phyloP scores from a whole-genome alignment of 2,797 vertebrate genomes.

The Australoheros facetus region DNA sequence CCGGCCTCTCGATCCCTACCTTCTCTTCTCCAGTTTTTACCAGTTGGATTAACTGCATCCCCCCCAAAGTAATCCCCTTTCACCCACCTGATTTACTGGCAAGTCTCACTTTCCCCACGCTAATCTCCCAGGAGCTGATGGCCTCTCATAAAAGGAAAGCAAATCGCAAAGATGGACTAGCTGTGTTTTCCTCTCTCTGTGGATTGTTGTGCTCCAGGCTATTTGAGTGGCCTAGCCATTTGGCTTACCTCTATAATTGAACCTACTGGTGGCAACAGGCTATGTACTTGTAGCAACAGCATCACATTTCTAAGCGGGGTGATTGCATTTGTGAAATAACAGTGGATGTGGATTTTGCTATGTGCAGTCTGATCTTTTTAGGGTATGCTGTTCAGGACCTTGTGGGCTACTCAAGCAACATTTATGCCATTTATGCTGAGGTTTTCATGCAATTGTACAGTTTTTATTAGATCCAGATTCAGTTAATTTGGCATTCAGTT shows the following conservation, averaged over 20 bases:
- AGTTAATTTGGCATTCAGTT: conserved; percentile 2
- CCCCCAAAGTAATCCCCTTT: conserved; percentile 59
- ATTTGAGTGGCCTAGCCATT: conserved; percentile 44
- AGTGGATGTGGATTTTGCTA: background rate
- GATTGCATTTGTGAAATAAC: conserved; percentile 8
- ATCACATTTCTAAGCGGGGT: conserved; percentile 17
- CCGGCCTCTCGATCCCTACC: conserved; percentile 16
- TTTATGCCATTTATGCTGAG: background rate
- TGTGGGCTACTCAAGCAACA: background rate
- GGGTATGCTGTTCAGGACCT: background rate
- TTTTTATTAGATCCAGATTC: background rate
- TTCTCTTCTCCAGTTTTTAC: conserved; percentile 36
- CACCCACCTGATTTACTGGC: conserved; percentile 66
- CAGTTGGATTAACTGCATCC: conserved; percentile 55
- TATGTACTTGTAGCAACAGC: conserved; percentile 25
- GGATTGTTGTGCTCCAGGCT: conserved; percentile 48
- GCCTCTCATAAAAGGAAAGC: conserved; percentile 62
- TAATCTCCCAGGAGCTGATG: conserved; percentile 60
- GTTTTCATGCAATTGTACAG: background rate
- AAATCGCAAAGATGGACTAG: conserved; percentile 35
- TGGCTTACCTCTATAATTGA: conserved; percentile 53
- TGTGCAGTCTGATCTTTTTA: background rate
- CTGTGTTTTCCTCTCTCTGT: conserved; percentile 54
- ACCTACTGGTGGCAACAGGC: conserved; percentile 20
- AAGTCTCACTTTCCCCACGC: conserved; percentile 53